Evolutionary conservation across 2,797 vertebrate genomes (phyloP), one percentile per base, ranked within the genome.

Genomic region (Pseudotriccus pelzelni): DNA sequence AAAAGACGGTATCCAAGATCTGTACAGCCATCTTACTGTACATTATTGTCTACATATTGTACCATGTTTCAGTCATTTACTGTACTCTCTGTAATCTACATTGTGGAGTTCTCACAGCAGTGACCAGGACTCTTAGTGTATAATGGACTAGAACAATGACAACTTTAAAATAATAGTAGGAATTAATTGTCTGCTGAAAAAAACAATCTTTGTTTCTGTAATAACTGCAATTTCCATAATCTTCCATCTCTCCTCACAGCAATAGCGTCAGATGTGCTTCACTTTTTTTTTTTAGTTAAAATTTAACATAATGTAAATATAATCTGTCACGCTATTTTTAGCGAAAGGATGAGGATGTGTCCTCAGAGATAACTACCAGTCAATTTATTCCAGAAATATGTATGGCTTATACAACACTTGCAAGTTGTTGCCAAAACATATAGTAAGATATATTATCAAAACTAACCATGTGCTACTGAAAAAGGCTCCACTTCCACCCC

Each of bases 241-340:
- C 63, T 75, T n/a, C n/a, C 34, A 64, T 25, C 55, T 93, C 58
- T 75, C 7, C 66, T 76, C 60, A 46, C 28, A 77, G 64, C 27
- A 79, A 46, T 4, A 85, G 20, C 41, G 74, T 77, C 55, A 73
- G 25, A 79, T 91, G 39, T 10, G 8, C 1, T 3, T 59, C 64
- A 41, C 10, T 75, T 47, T 83, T 79, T 68, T 16, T 79, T 39
- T 59, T 49, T 18, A 75, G 75, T 58, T 89, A 87, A 69, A 76
- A 76, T 70, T 92, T 34, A 87, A 60, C 34, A 70, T 72, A 76
- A 55, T 5, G 15, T 87, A 95, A 88, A 95, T 72, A 90, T 72
- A 84, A 94, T 73, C 70, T 92, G 55, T 82, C 81, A 79, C 44
- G 30, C 60, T 81, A 36, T 52, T 94, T 94, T 79, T 89, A 90